Base-by-base conservation (phyloP, 37 sponge, comb jelly and placozoan genomes). In the Theonella swinhoei region DNA sequence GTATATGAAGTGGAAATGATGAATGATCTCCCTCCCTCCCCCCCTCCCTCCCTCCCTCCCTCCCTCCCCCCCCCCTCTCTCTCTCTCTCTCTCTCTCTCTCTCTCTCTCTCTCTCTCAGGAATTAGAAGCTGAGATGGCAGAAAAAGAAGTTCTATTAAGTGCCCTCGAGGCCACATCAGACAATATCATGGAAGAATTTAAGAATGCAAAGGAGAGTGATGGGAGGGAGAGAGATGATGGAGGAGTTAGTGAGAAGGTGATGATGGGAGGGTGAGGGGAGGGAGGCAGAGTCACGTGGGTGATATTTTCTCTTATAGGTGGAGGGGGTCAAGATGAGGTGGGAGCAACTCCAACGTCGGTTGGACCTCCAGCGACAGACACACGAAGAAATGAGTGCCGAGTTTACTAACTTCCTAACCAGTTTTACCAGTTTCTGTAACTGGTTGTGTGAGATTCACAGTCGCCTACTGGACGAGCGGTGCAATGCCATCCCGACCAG, bases 361-460 rank as follows among this genome's bases (percentile, higher is more conserved):
- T 3, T 77, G 41, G 59, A 67, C 19, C 26, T 9, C 24, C 69
- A 39, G 35, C 5, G 3, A 43, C 60, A 8, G 14, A 20, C n/a
- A 9, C 8, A 59, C 1, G 40, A 35, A 30, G 30, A 17, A 25
- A 36, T 3, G n/a, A 41, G 31, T 2, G 60, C 68, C 68, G 29
- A 14, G 24, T 85, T 77, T 69, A 37, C 76, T 34, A 0, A 19
- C n/a, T 85, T 68, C 42, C 26, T 85, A 9, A 70, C 35, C 2
- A 17, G 39, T 67, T 29, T 85, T 34, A 59, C 70, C 1, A 39
- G 22, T 32, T 70, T 76, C 31, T 5, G 38, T 2, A 70, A 58
- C 77, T 77, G 77, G 85, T 69, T 85, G 78, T 62, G 70, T 31
- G 78, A 66, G 61, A 69, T 76, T 66, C 39, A 76, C 25, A 62